Base-by-base conservation (phyloP, 2,888 invertebrate genomes). In the Crematogaster levior region DNA sequence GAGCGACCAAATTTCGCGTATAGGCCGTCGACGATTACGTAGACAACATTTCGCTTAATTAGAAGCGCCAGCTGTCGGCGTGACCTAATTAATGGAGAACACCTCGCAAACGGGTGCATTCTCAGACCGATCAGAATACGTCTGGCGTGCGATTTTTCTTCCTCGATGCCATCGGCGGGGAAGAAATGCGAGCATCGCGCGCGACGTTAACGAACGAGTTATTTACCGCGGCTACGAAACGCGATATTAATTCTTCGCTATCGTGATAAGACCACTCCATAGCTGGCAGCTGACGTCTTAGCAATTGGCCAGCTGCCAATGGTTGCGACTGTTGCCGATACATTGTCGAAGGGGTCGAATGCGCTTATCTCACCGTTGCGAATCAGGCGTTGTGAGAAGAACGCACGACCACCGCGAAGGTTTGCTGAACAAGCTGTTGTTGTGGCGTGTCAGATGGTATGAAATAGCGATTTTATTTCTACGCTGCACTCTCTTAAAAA, bases 261-360 rank as follows among this genome's bases (percentile, higher is more conserved):
- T 89, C 88, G 83, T 84, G 88, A 88, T 89, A 87, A 87, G 81
- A 82, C 34, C 66, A 30, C 60, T 77, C 72, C 79, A 75, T 63
- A 79, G 81, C 48, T 68, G 48, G 53, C 75, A 68, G 85, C 72
- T 86, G 90, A 86, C 89, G 88, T 90, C 88, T 90, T 83, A 89
- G 90, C 89, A 89, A 91, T 92, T 92, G 92, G 92, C 91, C 80
- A 66, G 84, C 86, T 87, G 91, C 91, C 92, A 91, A 90, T 91
- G 88, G 65, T 9, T 51, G 43, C 63, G 53, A 68, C 82, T 83
- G 53, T 82, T 77, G 66, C 43, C 83, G 84, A 88, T 82, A 83
- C 65, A 84, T 83, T 79, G 84, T 90, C 83, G 81, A 82, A 83
- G 70, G 21, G 60, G 63, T 77, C 83, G 80, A 77, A 63, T 34